Percentiles rank a stretch among this genome's conserved stretches.
Evolutionary conservation across 2,113 vertebrate genomes (phyloP).

Genomic region (Saimiri boliviensis): DNA sequence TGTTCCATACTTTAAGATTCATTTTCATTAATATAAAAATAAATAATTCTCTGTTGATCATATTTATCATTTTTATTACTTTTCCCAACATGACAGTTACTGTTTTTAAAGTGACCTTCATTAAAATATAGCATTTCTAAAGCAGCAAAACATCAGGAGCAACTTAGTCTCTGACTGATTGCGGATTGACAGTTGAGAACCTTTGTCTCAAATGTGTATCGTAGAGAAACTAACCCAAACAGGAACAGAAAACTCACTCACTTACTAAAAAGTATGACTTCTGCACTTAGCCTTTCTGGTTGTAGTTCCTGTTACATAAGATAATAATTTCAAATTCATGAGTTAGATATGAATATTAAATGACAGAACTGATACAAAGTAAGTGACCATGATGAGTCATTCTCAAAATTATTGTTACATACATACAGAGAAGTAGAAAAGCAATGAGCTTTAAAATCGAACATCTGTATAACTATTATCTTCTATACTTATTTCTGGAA

Average conservation of each 20-base stretch:
- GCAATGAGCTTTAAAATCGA: background rate
- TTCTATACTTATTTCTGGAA: background rate
- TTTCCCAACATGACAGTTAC: background rate
- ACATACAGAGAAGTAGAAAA: background rate
- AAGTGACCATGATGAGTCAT: background rate
- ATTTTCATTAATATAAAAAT: conserved; percentile 14
- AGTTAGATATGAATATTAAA: background rate
- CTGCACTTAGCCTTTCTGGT: background rate
- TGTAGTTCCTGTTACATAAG: background rate
- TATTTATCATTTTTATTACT: background rate
- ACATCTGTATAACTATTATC: background rate
- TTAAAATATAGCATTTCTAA: background rate
- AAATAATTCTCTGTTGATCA: background rate
- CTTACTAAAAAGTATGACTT: background rate
- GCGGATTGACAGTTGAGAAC: background rate
- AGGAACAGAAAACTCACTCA: background rate
- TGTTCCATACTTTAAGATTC: background rate
- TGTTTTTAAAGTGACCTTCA: background rate
- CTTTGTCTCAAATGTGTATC: background rate
- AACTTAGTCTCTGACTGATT: background rate
- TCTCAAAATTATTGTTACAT: background rate
- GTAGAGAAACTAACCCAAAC: background rate
- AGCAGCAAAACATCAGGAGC: background rate
- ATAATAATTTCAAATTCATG: background rate
- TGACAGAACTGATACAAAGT: background rate